Evolutionary conservation across 1,140 invertebrate genomes (phyloP).

Genomic region (Chironomus striatipennis): DNA sequence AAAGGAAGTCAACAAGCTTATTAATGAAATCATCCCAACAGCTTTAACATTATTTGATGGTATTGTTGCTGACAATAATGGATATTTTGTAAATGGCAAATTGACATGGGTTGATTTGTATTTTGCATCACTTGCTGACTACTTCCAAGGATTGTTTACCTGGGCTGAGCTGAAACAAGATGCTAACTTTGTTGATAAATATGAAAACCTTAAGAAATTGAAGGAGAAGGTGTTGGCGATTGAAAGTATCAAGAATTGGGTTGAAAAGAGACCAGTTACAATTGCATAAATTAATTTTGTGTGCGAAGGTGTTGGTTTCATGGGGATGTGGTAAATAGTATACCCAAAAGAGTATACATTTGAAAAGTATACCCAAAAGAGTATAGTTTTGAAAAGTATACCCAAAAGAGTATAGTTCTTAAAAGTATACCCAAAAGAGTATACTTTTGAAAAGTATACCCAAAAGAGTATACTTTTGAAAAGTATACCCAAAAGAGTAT

Average conservation of each 20-base stretch:
- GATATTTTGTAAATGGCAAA: slow-evolving; percentile 49
- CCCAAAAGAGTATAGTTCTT: no score
- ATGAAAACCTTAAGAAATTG: slow-evolving; percentile 47
- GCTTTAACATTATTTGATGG: slow-evolving; percentile 50
- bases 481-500: no score
- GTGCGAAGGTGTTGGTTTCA: no score
- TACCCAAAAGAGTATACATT: no score
- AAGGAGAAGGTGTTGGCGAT: slow-evolving; percentile 45
- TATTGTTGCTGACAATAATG: slow-evolving; percentile 46
- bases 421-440: no score
- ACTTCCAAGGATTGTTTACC: slow-evolving; percentile 37
- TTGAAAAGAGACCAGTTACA: slow-evolving; percentile 49
- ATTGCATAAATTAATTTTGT: not conserved
- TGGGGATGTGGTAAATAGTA: no score
- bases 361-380: no score
- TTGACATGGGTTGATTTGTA: slow-evolving; percentile 57
- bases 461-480: no score
- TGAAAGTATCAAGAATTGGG: slow-evolving; percentile 55
- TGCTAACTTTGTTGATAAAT: slow-evolving; percentile 44
- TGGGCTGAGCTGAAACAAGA: slow-evolving; percentile 45
- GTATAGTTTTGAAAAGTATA: no score
- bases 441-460: no score
- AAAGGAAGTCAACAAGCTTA: slow-evolving; percentile 41
- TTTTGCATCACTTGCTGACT: slow-evolving; percentile 52
- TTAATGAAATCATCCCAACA: slow-evolving; percentile 42